phyloP scores from a whole-genome alignment of 2,113 vertebrate genomes.

The Butorides virescens region DNA sequence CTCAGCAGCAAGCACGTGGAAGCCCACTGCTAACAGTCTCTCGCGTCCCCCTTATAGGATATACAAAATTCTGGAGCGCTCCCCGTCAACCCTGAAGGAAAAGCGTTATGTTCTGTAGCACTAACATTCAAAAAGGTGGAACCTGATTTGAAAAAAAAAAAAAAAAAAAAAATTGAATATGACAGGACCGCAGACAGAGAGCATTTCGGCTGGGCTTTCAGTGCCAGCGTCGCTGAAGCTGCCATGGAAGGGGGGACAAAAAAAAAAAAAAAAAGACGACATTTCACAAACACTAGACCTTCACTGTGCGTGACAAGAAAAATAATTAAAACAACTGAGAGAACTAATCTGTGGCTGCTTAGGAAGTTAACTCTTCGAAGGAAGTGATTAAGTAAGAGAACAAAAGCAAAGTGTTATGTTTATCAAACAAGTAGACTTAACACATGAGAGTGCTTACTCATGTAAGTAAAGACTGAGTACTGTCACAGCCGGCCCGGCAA shows the following conservation, averaged over 20 bases:
- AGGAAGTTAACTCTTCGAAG: conserved; percentile 76
- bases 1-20: conserved; percentile 64
- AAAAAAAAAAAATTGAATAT: not conserved
- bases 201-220: conserved; percentile 48
- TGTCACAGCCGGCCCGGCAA: not conserved
- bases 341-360: conserved; percentile 65
- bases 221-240: conserved; percentile 57
- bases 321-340: conserved; percentile 74
- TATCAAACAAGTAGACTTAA: conserved; percentile 27
- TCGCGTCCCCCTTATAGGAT: conserved; percentile 14
- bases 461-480: not conserved
- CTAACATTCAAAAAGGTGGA: not conserved
- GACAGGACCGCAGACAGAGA: not conserved
- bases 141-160: not conserved
- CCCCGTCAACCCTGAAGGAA: not conserved
- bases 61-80: not conserved
- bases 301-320: conserved; percentile 75
- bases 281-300: conserved; percentile 72
- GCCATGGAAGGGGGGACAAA: not conserved
- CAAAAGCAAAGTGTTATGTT: conserved; percentile 13
- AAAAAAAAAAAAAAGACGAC: conserved; percentile 20
- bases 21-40: conserved; percentile 31
- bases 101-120: not conserved
- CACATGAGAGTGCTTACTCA: not conserved
- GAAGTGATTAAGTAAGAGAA: conserved; percentile 49